These are phyloP conservation scores for Hyles vespertilio DNA, from an alignment of 1,140 invertebrate species.

Conservation along the genomic window DNA sequence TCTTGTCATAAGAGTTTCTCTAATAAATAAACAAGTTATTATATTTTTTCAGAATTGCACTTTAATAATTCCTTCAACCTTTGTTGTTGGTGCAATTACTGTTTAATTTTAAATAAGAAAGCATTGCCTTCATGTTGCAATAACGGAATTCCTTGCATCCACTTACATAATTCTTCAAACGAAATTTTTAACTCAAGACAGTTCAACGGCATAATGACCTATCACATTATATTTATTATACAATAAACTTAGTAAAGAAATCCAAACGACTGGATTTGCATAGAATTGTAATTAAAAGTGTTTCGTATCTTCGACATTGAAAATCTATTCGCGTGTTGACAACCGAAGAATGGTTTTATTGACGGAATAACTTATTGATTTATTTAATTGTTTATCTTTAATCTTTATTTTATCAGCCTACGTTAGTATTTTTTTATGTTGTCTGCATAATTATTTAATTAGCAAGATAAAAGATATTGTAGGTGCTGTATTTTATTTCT, in stretches of 20 bases:
- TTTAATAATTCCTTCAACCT: not conserved
- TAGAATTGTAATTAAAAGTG: conserved; percentile 57
- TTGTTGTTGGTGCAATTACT: not conserved
- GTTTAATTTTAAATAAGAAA: not conserved
- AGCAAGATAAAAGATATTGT: too few species aligned
- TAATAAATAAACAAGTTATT: too few species aligned
- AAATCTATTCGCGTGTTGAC: conserved; percentile 21
- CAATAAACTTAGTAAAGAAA: conserved; percentile 9
- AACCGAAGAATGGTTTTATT: conserved; percentile 17
- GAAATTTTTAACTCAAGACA: too few species aligned
- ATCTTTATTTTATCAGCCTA: conserved; percentile 41
- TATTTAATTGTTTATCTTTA: conserved; percentile 35
- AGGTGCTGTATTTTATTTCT: too few species aligned
- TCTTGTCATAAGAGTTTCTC: too few species aligned
- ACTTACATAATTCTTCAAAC: too few species aligned
- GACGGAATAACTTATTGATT: conserved; percentile 23
- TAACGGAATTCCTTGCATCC: too few species aligned
- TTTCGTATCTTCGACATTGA: conserved; percentile 24
- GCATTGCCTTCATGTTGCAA: too few species aligned
- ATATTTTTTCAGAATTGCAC: too few species aligned
- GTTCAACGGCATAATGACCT: not conserved
- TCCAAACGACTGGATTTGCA: conserved; percentile 47
- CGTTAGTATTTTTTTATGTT: conserved; percentile 6
- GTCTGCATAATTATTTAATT: not conserved
- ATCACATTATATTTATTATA: not conserved